A percentile compares a stretch with the other conserved stretches of the same genome.
phyloP scores from a whole-genome alignment of 2,797 vertebrate genomes.

The Diceros bicornis region DNA sequence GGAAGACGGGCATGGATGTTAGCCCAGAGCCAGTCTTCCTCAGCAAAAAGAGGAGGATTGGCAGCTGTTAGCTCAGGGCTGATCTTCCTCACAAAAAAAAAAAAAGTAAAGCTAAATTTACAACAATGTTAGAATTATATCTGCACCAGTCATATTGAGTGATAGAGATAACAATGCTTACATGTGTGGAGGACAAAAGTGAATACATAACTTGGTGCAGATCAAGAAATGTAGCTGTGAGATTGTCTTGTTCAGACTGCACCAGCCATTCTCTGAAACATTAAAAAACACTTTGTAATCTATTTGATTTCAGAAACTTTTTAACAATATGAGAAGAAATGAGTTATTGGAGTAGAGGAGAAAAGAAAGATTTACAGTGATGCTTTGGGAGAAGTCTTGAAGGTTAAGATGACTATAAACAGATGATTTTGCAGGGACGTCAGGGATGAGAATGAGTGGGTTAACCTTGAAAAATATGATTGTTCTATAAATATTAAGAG shows the following conservation, averaged over 20 bases:
- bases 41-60: too few species aligned
- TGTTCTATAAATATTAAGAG: neutral
- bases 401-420: neutral
- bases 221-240: neutral
- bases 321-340: neutral
- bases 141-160: neutral
- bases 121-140: neutral
- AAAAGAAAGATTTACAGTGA: neutral
- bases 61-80: too few species aligned
- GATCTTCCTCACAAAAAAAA: too few species aligned
- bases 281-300: neutral
- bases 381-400: neutral
- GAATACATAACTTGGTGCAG: neutral
- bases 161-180: neutral
- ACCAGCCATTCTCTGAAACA: neutral
- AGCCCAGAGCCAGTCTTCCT: too few species aligned
- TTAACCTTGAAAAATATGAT: neutral
- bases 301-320: constrained; percentile 36
- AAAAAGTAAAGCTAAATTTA: constrained; percentile 35
- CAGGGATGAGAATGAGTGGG: neutral
- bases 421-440: neutral
- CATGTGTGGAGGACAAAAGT: neutral
- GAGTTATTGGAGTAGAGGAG: neutral
- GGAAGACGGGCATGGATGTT: too few species aligned
- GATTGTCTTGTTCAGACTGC: neutral